phyloP scores from a whole-genome alignment of 2,888 invertebrate genomes.

The Sericinus montela region DNA sequence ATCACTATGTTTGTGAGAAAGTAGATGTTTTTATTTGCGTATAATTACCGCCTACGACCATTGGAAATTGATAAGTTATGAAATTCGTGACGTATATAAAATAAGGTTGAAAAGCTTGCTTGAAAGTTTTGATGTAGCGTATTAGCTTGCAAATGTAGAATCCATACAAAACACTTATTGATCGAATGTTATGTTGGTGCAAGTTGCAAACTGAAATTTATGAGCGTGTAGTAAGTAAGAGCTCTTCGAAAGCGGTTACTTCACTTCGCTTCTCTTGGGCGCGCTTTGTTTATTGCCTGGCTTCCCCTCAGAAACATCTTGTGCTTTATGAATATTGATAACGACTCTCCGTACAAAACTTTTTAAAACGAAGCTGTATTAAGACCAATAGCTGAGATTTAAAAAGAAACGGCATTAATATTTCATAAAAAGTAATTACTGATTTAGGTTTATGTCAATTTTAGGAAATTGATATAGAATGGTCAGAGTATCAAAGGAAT shows the following conservation, averaged over 20 bases:
- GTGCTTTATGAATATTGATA: constrained; percentile 74
- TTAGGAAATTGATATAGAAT: too few species aligned
- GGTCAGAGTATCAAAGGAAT: too few species aligned
- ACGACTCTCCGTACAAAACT: constrained; percentile 55
- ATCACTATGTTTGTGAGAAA: constrained; percentile 8
- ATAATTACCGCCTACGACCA: background rate
- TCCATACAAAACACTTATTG: constrained; percentile 76
- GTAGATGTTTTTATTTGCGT: constrained; percentile 1
- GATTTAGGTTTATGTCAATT: too few species aligned
- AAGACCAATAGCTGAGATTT: constrained; percentile 43
- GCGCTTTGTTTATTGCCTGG: constrained; percentile 71
- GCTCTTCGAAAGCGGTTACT: constrained; percentile 58
- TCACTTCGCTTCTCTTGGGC: constrained; percentile 42
- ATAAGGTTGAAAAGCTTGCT: constrained; percentile 55
- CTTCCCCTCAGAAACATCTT: constrained; percentile 60
- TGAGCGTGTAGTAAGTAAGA: constrained; percentile 60
- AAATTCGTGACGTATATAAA: constrained; percentile 53
- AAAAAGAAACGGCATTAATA: constrained; percentile 21
- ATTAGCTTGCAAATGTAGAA: constrained; percentile 77
- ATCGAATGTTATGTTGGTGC: constrained; percentile 71
- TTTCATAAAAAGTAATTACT: background rate
- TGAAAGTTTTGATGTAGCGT: constrained; percentile 68
- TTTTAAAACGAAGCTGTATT: constrained; percentile 58
- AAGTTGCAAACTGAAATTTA: constrained; percentile 77
- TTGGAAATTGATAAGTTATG: background rate